A percentile compares a stretch with the other conserved stretches of the same genome.
Evolutionary conservation across 2,888 invertebrate species (phyloP).

Genomic region (Ichneumoninae sp.): DNA sequence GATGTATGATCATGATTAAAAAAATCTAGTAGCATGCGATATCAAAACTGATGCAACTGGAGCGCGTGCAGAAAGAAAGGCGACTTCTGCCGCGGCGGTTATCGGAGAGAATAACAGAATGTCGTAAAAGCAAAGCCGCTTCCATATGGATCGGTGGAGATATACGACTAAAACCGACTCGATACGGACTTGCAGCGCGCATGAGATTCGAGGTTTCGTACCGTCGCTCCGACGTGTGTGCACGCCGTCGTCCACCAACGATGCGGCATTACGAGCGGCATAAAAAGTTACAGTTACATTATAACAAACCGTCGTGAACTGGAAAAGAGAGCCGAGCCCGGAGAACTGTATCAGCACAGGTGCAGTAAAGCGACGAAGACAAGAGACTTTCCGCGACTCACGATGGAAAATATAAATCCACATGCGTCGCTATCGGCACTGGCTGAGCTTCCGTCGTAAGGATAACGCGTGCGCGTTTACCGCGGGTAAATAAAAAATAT

Average conservation of each 20-base stretch:
- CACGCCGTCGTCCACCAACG: slow-evolving; percentile 56
- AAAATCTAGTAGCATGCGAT: neutral
- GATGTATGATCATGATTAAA: neutral
- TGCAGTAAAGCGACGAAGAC: slow-evolving; percentile 41
- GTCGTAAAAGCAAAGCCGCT: slow-evolving; percentile 64
- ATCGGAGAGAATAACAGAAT: slow-evolving; percentile 13
- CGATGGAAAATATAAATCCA: slow-evolving; percentile 63
- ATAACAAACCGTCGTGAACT: slow-evolving; percentile 78
- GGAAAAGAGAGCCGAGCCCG: slow-evolving; percentile 57
- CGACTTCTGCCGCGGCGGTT: slow-evolving; percentile 4
- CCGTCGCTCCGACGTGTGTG: slow-evolving; percentile 14
- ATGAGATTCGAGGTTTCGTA: slow-evolving; percentile 58
- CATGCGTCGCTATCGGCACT: slow-evolving; percentile 31
- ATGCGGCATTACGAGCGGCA: slow-evolving; percentile 76
- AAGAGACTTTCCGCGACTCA: slow-evolving; percentile 49
- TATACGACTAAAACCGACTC: slow-evolving; percentile 70
- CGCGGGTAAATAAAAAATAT: slow-evolving; percentile 47
- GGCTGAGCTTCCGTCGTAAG: slow-evolving; percentile 20
- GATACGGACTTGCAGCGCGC: slow-evolving; percentile 49
- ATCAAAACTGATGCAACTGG: neutral
- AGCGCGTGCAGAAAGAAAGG: neutral
- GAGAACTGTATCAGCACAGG: slow-evolving; percentile 9
- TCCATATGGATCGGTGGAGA: slow-evolving; percentile 61
- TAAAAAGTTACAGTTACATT: slow-evolving; percentile 83
- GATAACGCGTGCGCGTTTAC: slow-evolving; percentile 55